Evolutionary conservation across 2,888 invertebrate species (phyloP).

Genomic region (Zhuqinia jingwanae): DNA sequence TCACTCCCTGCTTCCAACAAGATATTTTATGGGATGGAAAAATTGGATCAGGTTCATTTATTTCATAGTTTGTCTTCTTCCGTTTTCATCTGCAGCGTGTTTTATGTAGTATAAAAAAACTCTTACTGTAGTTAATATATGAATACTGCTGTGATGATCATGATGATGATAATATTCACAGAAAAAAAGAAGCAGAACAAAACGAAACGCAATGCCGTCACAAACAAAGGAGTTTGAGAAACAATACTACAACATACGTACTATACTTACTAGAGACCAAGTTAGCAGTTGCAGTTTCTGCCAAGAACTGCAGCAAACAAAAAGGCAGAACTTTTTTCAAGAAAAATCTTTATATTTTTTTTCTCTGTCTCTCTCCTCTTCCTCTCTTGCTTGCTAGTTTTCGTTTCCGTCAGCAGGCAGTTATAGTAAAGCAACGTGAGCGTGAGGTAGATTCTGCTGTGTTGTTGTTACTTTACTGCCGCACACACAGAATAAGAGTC

Average conservation of each 20-base stretch:
- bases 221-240: neutral
- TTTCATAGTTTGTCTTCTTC: conserved; percentile 37
- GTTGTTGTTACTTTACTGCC: conserved; percentile 14
- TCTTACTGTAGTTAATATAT: neutral
- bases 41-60: conserved; percentile 49
- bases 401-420: conserved; percentile 38
- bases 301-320: conserved; percentile 63
- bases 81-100: conserved; percentile 38
- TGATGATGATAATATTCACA: neutral
- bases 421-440: conserved; percentile 2
- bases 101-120: conserved; percentile 1
- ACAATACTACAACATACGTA: conserved; percentile 9
- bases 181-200: neutral
- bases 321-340: conserved; percentile 24
- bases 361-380: neutral
- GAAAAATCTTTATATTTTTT: neutral
- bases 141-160: neutral
- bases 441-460: conserved; percentile 7
- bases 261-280: too few relatives aligned
- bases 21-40: conserved; percentile 40
- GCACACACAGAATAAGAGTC: neutral
- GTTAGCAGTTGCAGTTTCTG: conserved; percentile 68
- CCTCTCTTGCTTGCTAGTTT: neutral
- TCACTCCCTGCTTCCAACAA: neutral
- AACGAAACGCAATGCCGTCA: neutral